Evolutionary conservation across 1,140 invertebrate species (phyloP).

Genomic region (Harpegnathos saltator): DNA sequence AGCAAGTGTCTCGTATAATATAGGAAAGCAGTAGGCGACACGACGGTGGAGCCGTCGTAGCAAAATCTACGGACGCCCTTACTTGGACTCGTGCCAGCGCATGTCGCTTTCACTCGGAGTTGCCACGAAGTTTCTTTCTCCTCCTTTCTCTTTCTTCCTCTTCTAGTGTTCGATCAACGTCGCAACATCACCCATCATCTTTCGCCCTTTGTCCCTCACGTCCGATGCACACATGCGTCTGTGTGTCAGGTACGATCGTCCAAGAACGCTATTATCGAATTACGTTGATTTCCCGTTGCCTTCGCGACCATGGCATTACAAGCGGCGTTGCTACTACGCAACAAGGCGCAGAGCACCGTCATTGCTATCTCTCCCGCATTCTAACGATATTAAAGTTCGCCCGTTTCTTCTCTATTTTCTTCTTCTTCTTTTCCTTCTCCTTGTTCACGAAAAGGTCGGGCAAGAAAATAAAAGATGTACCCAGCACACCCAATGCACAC

Average conservation of each 20-base stretch:
- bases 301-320: neutral
- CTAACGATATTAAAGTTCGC: conserved; percentile 31
- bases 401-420: neutral
- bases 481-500: neutral
- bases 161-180: conserved; percentile 44
- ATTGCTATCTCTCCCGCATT: conserved; percentile 24
- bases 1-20: neutral
- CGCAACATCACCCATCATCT: conserved; percentile 14
- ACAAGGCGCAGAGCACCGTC: neutral
- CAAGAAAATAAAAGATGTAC: neutral
- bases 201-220: neutral
- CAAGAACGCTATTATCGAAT: conserved; percentile 37
- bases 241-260: neutral
- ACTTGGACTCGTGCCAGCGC: conserved; percentile 55
- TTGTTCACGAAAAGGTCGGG: neutral
- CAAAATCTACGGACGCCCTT: conserved; percentile 48
- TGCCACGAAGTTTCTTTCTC: conserved; percentile 56
- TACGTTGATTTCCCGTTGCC: conserved; percentile 30
- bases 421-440: too few species aligned
- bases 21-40: neutral
- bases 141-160: neutral
- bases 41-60: neutral
- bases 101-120: conserved; percentile 48
- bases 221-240: neutral
- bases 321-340: conserved; percentile 9